These are phyloP conservation scores for Ceratosolen fusciceps DNA, from an alignment of 1,140 invertebrate species.

Conservation along the genomic window DNA sequence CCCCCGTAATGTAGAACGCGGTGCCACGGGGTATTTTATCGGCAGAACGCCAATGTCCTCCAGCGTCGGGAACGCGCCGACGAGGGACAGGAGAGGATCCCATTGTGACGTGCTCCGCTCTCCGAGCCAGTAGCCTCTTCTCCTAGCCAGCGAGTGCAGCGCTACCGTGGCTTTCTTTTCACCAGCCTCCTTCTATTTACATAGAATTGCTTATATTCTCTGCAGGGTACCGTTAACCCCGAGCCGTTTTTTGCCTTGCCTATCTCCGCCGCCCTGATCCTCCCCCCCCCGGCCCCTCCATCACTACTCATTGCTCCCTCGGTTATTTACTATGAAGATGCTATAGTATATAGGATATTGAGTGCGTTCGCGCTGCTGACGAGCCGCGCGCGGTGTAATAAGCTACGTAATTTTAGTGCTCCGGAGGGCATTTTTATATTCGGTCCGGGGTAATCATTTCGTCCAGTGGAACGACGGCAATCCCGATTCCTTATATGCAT, in stretches of 20 bases:
- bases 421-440: conserved; percentile 32
- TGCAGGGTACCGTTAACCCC: conserved; percentile 21
- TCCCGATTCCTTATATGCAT: conserved; percentile 48
- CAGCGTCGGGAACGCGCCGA: background rate
- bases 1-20: too few relatives aligned
- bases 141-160: background rate
- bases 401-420: conserved; percentile 40
- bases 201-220: conserved; percentile 47
- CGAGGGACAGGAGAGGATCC: background rate
- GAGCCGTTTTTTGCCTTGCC: conserved; percentile 27
- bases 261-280: too few relatives aligned
- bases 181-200: conserved; percentile 14
- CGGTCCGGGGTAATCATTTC: conserved; percentile 38
- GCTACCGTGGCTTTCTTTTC: background rate
- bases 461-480: conserved; percentile 7
- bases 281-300: too few relatives aligned
- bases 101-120: background rate
- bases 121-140: background rate
- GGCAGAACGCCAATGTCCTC: background rate
- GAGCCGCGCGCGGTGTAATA: conserved; percentile 15
- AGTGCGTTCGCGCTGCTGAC: conserved; percentile 11
- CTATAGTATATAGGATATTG: background rate
- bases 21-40: background rate
- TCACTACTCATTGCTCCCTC: too few relatives aligned
- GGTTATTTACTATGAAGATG: conserved; percentile 44